Evolutionary conservation across 2,797 vertebrate genomes (phyloP).

Genomic region (Alcedo atthis): DNA sequence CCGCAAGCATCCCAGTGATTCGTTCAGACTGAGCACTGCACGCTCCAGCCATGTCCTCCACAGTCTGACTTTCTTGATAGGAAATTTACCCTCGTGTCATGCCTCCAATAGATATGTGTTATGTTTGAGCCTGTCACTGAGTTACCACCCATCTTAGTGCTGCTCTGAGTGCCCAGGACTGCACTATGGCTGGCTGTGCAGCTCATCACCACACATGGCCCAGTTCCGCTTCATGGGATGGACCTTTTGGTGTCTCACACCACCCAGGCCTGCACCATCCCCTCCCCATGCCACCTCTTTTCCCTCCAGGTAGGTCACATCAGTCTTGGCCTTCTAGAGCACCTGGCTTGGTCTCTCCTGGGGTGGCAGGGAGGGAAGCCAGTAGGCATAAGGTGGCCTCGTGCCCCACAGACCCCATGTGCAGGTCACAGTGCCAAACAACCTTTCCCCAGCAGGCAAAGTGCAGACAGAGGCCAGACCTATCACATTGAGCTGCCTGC

Average conservation of each 20-base stretch:
- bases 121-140: accelerated
- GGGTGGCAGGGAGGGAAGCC: not conserved
- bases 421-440: accelerated
- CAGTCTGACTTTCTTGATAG: accelerated
- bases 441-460: not conserved
- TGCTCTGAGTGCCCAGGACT: not conserved
- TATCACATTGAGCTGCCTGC: not conserved
- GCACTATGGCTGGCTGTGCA: accelerated
- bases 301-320: not conserved
- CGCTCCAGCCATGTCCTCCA: not conserved
- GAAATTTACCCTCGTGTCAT: not conserved
- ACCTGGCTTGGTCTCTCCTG: accelerated
- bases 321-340: not conserved
- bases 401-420: accelerated
- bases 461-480: not conserved
- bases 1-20: not conserved
- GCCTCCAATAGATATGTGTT: not conserved
- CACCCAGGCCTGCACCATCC: too few species aligned
- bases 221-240: accelerated
- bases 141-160: not conserved
- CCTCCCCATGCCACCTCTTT: accelerated
- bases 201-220: accelerated
- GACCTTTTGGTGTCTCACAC: not conserved
- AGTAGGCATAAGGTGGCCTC: accelerated
- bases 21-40: not conserved